Evolutionary conservation across 30 jellyfish, hydroid and myxozoan genomes (phyloP).

Genomic region (Cassiopea andromeda): DNA sequence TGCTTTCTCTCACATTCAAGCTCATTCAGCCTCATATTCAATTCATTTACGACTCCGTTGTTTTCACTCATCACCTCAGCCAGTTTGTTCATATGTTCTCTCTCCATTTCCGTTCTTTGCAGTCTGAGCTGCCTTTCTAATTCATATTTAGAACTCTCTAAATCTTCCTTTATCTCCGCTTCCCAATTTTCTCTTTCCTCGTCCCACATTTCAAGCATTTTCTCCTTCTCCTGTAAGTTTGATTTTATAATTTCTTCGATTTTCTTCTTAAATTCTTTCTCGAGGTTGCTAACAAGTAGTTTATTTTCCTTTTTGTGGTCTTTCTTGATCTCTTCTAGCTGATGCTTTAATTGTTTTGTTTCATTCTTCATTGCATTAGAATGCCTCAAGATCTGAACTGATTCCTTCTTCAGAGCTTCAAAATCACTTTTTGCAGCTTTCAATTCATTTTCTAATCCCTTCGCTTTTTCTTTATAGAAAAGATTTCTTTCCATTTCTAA

Average conservation of each 20-base stretch:
- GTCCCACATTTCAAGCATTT: constrained; percentile 66
- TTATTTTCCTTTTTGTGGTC: constrained; percentile 71
- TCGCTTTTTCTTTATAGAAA: constrained; percentile 40
- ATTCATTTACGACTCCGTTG: constrained; percentile 51
- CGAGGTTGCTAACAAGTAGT: constrained; percentile 66
- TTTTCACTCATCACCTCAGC: constrained; percentile 53
- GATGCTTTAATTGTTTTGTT: constrained; percentile 24
- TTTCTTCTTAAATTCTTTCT: constrained; percentile 67
- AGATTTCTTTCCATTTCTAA: background rate
- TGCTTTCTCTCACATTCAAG: constrained; percentile 45
- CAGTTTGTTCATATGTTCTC: constrained; percentile 54
- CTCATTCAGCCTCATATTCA: constrained; percentile 44
- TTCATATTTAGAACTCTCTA: constrained; percentile 69
- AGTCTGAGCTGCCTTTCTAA: constrained; percentile 65
- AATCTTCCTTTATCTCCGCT: constrained; percentile 68
- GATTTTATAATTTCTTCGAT: constrained; percentile 72
- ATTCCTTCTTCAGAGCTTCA: constrained; percentile 43
- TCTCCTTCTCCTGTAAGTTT: constrained; percentile 71
- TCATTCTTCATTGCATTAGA: constrained; percentile 34
- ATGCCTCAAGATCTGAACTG: constrained; percentile 32
- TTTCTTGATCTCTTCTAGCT: constrained; percentile 39
- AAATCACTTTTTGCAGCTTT: constrained; percentile 21
- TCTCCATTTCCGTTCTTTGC: constrained; percentile 86
- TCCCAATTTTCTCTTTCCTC: constrained; percentile 97
- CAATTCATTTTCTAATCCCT: constrained; percentile 25